Percentiles rank a stretch among this genome's conserved stretches.
phyloP scores from a whole-genome alignment of 1,140 invertebrate species.

The Cyclargus thomasi region DNA sequence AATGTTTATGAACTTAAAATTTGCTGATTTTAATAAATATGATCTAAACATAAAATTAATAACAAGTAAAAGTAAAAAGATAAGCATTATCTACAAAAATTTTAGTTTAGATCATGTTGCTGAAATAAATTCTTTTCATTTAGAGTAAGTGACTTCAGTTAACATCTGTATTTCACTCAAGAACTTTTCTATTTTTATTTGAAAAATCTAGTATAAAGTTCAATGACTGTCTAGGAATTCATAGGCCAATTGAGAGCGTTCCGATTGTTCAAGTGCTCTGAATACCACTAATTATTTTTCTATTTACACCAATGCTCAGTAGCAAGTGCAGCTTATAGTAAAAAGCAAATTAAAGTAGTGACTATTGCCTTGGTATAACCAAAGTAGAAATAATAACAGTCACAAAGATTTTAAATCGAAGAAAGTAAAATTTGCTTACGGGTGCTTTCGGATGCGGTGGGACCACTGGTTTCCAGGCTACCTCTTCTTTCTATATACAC shows the following conservation, averaged over 20 bases:
- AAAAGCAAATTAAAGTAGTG: no score
- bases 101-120: no score
- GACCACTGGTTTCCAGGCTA: background rate
- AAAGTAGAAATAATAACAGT: no score
- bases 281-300: background rate
- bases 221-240: background rate
- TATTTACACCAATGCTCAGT: background rate
- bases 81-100: no score
- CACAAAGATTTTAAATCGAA: background rate
- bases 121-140: background rate
- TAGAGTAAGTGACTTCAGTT: background rate
- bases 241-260: slow-evolving; percentile 1
- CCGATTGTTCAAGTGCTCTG: background rate
- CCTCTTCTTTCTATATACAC: background rate
- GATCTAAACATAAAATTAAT: no score
- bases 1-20: no score
- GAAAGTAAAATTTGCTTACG: background rate
- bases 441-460: background rate
- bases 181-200: slow-evolving; percentile 5
- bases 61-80: no score
- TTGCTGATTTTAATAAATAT: no score
- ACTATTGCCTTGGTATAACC: no score
- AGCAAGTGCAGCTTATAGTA: no score
- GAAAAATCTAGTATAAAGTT: slow-evolving; percentile 5
- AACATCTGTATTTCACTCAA: background rate